A percentile compares a stretch with the other conserved stretches of the same genome.
Conservation (phyloP, 2,888 invertebrate species). For the Caenorhabditis wallacei region DNA sequence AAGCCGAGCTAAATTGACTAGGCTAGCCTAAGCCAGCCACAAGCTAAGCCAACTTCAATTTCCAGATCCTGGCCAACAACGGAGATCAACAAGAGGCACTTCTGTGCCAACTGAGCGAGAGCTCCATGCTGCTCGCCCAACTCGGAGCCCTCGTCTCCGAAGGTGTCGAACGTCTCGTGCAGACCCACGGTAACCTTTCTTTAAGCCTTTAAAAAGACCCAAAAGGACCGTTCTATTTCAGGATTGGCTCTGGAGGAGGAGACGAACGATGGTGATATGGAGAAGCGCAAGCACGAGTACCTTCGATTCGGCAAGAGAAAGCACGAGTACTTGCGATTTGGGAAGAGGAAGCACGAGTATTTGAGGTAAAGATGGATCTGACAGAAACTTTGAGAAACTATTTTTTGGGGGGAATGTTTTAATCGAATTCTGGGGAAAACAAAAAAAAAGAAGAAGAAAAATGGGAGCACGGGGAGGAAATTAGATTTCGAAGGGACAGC, state of each 20-base stretch:
- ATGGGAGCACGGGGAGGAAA: background rate
- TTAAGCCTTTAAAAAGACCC: too few relatives aligned
- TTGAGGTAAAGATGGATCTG: constrained; percentile 69
- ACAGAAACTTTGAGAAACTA: too few relatives aligned
- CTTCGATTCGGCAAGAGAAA: constrained; percentile 82
- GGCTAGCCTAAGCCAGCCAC: too few relatives aligned
- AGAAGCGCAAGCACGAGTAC: constrained; percentile 82
- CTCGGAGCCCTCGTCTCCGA: constrained; percentile 81
- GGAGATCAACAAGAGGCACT: constrained; percentile 77
- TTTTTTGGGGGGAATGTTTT: background rate
- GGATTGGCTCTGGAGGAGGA: constrained; percentile 59
- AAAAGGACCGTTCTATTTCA: too few relatives aligned
- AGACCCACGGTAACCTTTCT: constrained; percentile 75
- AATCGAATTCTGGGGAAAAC: background rate
- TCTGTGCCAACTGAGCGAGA: constrained; percentile 80
- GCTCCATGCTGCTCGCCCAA: constrained; percentile 78
- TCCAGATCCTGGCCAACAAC: constrained; percentile 76
- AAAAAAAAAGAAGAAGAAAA: background rate
- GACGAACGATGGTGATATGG: constrained; percentile 66
- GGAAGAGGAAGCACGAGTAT: constrained; percentile 83
- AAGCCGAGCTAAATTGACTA: too few relatives aligned
- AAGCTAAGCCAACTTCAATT: background rate
- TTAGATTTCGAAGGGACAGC: background rate
- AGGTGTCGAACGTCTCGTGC: constrained; percentile 80
- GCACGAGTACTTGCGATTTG: constrained; percentile 82